Conservation (phyloP, 2,888 invertebrate genomes). For the Diaprepes abbreviatus region DNA sequence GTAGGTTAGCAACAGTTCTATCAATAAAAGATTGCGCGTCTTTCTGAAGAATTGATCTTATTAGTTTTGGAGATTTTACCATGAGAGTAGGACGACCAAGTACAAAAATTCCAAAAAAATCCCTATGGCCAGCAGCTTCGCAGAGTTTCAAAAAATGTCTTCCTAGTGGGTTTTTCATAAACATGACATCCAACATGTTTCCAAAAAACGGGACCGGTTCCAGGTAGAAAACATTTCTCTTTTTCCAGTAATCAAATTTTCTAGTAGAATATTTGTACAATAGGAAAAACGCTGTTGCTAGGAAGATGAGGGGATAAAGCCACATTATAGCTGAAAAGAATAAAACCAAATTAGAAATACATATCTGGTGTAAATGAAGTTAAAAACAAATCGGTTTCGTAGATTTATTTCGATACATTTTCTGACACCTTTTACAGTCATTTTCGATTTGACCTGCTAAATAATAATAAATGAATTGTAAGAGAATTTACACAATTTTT, state of each 20-base stretch:
- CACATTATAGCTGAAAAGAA: too few relatives aligned
- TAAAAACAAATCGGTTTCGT: too few relatives aligned
- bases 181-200: not conserved
- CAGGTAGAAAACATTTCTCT: conserved; percentile 3
- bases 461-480: too few relatives aligned
- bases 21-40: not conserved
- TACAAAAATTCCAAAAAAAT: conserved; percentile 21
- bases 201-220: conserved; percentile 20
- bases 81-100: conserved; percentile 11
- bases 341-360: too few relatives aligned
- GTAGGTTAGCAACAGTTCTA: not conserved
- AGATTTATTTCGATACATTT: too few relatives aligned
- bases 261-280: conserved; percentile 12
- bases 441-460: too few relatives aligned
- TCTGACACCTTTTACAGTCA: too few relatives aligned
- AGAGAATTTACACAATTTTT: too few relatives aligned
- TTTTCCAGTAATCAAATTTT: conserved; percentile 23
- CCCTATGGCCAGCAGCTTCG: not conserved
- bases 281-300: conserved; percentile 5
- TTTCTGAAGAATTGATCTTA: not conserved
- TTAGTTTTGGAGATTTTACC: conserved; percentile 1
- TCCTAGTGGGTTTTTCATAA: not conserved
- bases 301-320: not conserved
- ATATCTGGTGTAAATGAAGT: too few relatives aligned
- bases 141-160: not conserved